Percentiles rank a stretch among this genome's conserved stretches.
These are phyloP conservation scores for Salvator merianae DNA, from an alignment of 2,113 vertebrate species.

Conservation along the genomic window DNA sequence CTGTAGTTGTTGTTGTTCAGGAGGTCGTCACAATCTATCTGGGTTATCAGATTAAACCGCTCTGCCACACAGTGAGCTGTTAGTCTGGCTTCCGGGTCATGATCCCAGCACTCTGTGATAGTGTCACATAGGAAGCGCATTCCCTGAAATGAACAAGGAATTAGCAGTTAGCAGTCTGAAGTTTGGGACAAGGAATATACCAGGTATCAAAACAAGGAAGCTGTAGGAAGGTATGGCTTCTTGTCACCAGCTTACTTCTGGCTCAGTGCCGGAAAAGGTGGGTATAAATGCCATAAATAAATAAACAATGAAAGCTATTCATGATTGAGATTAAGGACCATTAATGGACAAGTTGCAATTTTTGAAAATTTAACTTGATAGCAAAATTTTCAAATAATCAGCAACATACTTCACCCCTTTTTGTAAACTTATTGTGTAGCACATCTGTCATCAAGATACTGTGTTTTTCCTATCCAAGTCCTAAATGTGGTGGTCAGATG, in stretches of 20 bases:
- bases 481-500: background rate
- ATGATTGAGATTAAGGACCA: no score
- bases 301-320: no score
- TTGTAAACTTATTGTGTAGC: no score
- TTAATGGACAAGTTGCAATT: background rate
- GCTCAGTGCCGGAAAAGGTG: background rate
- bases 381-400: background rate
- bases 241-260: background rate
- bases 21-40: conserved; percentile 71
- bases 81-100: conserved; percentile 90
- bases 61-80: conserved; percentile 90
- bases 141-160: conserved; percentile 71
- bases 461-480: background rate
- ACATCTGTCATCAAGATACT: background rate
- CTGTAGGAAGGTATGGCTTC: accelerated
- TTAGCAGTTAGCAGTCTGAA: conserved; percentile 6
- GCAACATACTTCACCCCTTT: background rate
- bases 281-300: no score
- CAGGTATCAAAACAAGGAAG: background rate
- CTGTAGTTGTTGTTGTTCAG: conserved; percentile 70
- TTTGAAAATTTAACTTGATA: background rate
- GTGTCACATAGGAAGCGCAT: conserved; percentile 87
- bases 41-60: conserved; percentile 79
- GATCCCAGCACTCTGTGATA: conserved; percentile 90
- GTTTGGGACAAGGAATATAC: background rate